A percentile compares a stretch with the other conserved stretches of the same genome.
phyloP scores from a whole-genome alignment of 2,888 invertebrate species.

The Linyphia triangularis region DNA sequence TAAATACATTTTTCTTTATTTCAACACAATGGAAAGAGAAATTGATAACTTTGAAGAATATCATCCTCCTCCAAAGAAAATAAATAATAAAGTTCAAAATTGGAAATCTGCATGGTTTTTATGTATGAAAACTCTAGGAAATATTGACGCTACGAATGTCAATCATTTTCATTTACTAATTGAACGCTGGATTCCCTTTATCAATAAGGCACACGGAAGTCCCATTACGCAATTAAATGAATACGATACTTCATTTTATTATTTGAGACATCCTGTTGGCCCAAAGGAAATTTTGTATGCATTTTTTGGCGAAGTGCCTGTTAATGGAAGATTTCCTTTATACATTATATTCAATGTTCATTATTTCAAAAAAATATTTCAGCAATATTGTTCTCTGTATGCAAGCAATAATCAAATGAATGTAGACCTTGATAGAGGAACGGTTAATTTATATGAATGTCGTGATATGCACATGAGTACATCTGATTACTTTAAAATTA shows the following conservation, averaged over 20 bases:
- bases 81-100: conserved; percentile 16
- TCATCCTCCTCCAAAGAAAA: background rate
- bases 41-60: conserved; percentile 35
- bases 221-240: conserved; percentile 23
- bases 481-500: conserved; percentile 16
- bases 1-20: conserved; percentile 39
- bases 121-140: conserved; percentile 16
- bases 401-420: conserved; percentile 20
- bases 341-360: conserved; percentile 38
- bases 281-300: conserved; percentile 34
- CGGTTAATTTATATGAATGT: conserved; percentile 20
- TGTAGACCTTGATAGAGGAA: conserved; percentile 26
- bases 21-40: conserved; percentile 20
- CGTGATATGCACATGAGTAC: conserved; percentile 12
- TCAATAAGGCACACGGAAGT: conserved; percentile 28
- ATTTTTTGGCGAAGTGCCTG: conserved; percentile 14
- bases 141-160: background rate
- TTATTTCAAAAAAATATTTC: conserved; percentile 19
- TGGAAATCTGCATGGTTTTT: conserved; percentile 52
- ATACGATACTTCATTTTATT: conserved; percentile 27
- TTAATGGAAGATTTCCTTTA: conserved; percentile 5
- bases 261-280: conserved; percentile 4
- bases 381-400: conserved; percentile 28
- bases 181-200: conserved; percentile 46
- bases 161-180: conserved; percentile 19